Percentiles rank a stretch among this genome's conserved stretches.
Conservation (phyloP, 1,140 invertebrate genomes). For the Drosophila pseudoobscura region DNA sequence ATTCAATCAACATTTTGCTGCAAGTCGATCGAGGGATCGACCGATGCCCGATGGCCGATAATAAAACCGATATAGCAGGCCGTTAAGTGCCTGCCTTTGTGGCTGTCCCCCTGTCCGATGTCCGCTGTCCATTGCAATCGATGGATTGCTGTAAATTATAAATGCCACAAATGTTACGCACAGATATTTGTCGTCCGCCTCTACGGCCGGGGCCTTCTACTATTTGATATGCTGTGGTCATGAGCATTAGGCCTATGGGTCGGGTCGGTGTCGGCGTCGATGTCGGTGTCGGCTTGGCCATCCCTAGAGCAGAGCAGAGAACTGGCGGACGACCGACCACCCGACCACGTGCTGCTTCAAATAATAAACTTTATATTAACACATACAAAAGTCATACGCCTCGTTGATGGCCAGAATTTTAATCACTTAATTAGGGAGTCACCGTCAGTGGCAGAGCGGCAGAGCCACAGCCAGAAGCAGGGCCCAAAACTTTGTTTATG, state of each 20-base stretch:
- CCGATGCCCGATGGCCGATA: slow-evolving; percentile 47
- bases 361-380: slow-evolving; percentile 82
- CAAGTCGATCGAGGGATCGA: slow-evolving; percentile 56
- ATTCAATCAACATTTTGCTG: slow-evolving; percentile 77
- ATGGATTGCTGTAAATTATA: slow-evolving; percentile 74
- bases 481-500: slow-evolving; percentile 64
- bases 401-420: slow-evolving; percentile 69
- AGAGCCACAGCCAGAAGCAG: not conserved
- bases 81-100: slow-evolving; percentile 61
- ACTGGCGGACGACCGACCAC: not conserved
- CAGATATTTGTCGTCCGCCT: slow-evolving; percentile 62
- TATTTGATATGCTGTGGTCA: slow-evolving; percentile 64
- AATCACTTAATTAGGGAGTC: slow-evolving; percentile 76
- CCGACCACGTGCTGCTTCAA: slow-evolving; percentile 79
- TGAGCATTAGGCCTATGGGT: slow-evolving; percentile 50
- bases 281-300: slow-evolving; percentile 13
- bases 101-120: not conserved
- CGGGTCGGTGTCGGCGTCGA: not conserved
- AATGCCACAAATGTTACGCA: slow-evolving; percentile 81
- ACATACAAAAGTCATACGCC: slow-evolving; percentile 79
- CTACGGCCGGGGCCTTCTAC: slow-evolving; percentile 3
- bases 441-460: not conserved
- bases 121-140: slow-evolving; percentile 49
- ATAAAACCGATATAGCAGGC: slow-evolving; percentile 78
- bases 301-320: slow-evolving; percentile 13